These are phyloP conservation scores for Parambassis ranga DNA, from an alignment of 2,797 vertebrate species.

Conservation along the genomic window DNA sequence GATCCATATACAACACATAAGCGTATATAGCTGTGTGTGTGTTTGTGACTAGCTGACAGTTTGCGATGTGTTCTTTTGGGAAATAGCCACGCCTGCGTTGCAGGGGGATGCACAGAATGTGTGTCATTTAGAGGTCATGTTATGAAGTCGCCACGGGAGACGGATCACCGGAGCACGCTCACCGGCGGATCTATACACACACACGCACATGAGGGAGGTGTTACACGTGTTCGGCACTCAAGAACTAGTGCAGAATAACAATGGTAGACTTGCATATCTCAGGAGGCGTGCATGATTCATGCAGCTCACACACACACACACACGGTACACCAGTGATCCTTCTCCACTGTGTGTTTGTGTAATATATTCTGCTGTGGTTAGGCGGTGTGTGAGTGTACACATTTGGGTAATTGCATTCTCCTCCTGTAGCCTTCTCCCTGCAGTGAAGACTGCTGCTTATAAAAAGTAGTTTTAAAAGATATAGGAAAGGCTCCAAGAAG, in stretches of 20 bases:
- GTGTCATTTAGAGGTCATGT: conserved; percentile 37
- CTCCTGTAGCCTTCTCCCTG: conserved; percentile 39
- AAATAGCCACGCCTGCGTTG: conserved; percentile 5
- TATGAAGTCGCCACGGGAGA: conserved; percentile 35
- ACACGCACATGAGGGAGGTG: conserved; percentile 26
- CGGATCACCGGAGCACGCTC: conserved; percentile 17
- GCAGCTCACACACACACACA: conserved; percentile 44
- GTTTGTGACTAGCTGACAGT: background rate
- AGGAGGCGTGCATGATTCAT: conserved; percentile 36
- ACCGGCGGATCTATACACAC: conserved; percentile 20
- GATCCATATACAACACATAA: background rate
- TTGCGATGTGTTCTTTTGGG: conserved; percentile 25
- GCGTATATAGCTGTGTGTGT: background rate
- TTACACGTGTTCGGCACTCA: conserved; percentile 4
- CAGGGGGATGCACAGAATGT: background rate
- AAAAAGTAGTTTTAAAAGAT: conserved; percentile 46
- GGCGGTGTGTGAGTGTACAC: conserved; percentile 10
- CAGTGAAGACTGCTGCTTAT: conserved; percentile 36
- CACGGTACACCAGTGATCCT: background rate
- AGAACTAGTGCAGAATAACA: conserved; percentile 42
- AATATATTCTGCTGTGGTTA: conserved; percentile 42
- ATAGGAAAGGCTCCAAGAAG: conserved; percentile 18
- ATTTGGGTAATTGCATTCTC: conserved; percentile 58
- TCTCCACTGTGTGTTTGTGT: conserved; percentile 10
- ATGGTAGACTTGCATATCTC: conserved; percentile 36